Base-by-base conservation (phyloP, 2,797 vertebrate genomes). In the Sebastes matsubarae region DNA sequence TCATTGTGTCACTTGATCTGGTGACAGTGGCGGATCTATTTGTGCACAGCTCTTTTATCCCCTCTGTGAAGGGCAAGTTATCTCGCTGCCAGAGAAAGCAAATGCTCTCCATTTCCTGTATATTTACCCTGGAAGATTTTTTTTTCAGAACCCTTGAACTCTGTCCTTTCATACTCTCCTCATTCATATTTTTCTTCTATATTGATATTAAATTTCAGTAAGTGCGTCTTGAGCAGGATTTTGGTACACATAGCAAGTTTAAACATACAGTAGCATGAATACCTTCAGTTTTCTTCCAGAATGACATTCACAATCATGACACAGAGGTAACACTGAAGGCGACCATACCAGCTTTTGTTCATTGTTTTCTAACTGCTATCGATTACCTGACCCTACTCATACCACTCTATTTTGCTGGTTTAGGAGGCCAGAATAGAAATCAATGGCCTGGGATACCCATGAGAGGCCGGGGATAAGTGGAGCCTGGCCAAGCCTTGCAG, bases 1-100 rank as follows among this genome's bases (percentile, higher is more conserved):
- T 65, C 87, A 80, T 87, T 82, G 87, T 93, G 92, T 93, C 85
- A 94, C 84, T 80, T 77, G 90, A 92, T 94, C 88, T 78, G 80
- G 83, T 87, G 91, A 86, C 83, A 82, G 86, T 42, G 77, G 83
- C 58, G 60, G 86, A 90, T 93, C 82, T 88, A 83, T 92, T 91
- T 90, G 74, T 88, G 87, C 80, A 71, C 80, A 71, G 85, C 88
- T 87, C 80, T 72, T 85, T 79, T 72, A 89, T 88, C 73, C 84
- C 79, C 76, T 82, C 81, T 72, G 72, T 89, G 89, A 92, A 92
- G 90, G 91, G 54, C 88, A 83, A 46, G 75, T 76, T 72, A 75
- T 75, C 88, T 76, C 69, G 42, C 27, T 60, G 68, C 75, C 63
- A 55, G 68, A 80, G 61, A 71, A 68, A 58, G 63, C 22, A 55